Evolutionary conservation across 2,797 vertebrate genomes (phyloP).

Genomic region (Peromyscus attwateri): DNA sequence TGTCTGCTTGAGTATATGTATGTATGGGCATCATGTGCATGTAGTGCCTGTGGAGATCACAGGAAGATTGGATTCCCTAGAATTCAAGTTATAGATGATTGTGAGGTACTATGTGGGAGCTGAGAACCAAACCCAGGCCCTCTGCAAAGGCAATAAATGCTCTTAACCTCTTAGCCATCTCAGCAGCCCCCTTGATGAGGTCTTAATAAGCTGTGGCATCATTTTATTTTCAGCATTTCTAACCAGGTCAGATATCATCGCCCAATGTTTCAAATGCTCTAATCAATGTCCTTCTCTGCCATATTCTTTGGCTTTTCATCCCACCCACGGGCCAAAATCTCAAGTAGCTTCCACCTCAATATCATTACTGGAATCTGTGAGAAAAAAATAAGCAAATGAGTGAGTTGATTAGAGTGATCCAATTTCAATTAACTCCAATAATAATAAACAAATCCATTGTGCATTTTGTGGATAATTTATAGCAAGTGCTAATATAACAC

Average conservation of each 20-base stretch:
- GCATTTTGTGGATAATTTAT: not conserved
- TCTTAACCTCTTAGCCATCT: not conserved
- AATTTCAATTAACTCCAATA: not conserved
- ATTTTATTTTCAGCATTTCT: not conserved
- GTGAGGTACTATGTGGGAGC: not conserved
- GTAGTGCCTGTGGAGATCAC: not conserved
- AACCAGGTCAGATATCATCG: not conserved
- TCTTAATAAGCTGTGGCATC: too few species aligned
- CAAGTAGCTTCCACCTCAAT: not conserved
- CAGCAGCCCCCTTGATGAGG: too few species aligned
- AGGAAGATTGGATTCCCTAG: not conserved
- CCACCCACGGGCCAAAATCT: not conserved
- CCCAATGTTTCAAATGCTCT: not conserved
- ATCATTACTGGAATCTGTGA: constrained; percentile 14
- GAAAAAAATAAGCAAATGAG: not conserved
- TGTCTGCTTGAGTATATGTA: not conserved
- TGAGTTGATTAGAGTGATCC: not conserved
- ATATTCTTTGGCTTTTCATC: not conserved
- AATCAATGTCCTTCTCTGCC: not conserved
- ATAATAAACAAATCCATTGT: not conserved
- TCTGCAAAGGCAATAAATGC: not conserved
- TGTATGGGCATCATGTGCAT: not conserved
- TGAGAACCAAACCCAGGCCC: not conserved
- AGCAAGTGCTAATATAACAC: not conserved
- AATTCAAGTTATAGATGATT: not conserved